Base-by-base conservation (phyloP, 2,113 vertebrate genomes). In the Mormyrus lacerda region DNA sequence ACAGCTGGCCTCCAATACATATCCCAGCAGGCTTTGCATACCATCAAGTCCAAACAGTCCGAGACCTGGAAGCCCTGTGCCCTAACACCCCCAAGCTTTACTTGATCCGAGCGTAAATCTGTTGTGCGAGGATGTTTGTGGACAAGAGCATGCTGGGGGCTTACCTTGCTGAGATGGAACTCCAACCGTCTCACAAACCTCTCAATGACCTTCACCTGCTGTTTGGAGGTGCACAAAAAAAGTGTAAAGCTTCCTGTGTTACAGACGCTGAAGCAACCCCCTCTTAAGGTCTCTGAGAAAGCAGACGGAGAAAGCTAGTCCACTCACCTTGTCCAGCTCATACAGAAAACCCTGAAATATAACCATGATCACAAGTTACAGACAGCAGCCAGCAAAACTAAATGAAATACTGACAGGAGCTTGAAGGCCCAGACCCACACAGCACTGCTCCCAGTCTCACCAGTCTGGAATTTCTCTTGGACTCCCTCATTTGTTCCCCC, bases 191-290 rank as follows among this genome's bases (percentile, higher is more conserved):
- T 95, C 89, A 99, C 95, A 92, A 97, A 98, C 88, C 98, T 95
- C 95, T 99, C 98, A 0, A 97, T 98, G 61, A 98, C 97, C 93
- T 99, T 99, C 91, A 99, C 97, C 97, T 99, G 98, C 98, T 99
- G 95, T 89, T 27, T 92, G 90, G 90, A 91, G 35, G 82, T 10
- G 42, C 3, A 87, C 17, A 65, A 61, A 42, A 58, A 19, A 4
- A 44, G 55, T 61, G 8, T 65, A 61, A 61, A 55, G 27, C 48
- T 39, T 48, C 19, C 19, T 27, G 42, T 1, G 44, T 10, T 85
- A 21, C 11, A 85, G 4, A 48, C 39, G 19, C 31, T 4, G 10
- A 58, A 61, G 27, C 42, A 48, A 27, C 35, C 50, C 1, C 50
- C 50, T 27, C 9, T 31, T 61, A 19, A 1, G 19, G 39, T 87